Base-by-base conservation (phyloP, 2,888 invertebrate species). In the Acheta domesticus region DNA sequence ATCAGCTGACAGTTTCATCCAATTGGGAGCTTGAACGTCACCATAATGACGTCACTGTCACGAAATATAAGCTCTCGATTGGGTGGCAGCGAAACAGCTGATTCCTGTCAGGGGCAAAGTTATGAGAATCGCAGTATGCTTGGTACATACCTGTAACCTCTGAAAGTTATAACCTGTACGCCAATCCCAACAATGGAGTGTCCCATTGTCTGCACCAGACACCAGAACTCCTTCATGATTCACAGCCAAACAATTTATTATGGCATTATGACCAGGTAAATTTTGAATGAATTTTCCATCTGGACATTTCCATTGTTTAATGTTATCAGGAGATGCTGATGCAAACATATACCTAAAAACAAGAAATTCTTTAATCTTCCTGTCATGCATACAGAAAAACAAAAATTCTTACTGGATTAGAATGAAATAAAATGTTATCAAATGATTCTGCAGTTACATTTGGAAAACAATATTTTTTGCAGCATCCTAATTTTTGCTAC, bases 151-250 rank as follows among this genome's bases (percentile, higher is more conserved):
- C 89, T 95, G 94, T 81, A 95, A 88, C 80, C 96, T 89, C 88
- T 99, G 99, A 89, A 99, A 99, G 88, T 99, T 99, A 86, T 99
- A 99, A 0, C 99, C 99, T 0, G 98, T 98, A 84, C 96, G 91
- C 99, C 99, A 99, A 86, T 99, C 99, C 99, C 99, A 99, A 85
- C 96, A 94, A 87, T 95, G 93, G 90, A 99, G 91, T 1, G 98
- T 96, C 1, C 99, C 99, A 86, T 99, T 99, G 86, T 99, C 99
- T 36, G 97, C 99, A 5, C 98, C 99, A 11, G 98, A 99, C 2
- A 99, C 98, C 5, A 99, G 88, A 16, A 99, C 99, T 0, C 97
- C 96, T 84, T 98, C 98, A 0, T 93, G 91, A 88, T 99, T 99
- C 11, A 96, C 93, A 0, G 96, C 97, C 87, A 99, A 90, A 84